Evolutionary conservation across 2,888 invertebrate genomes (phyloP).

Genomic region (Anticlea derivata): DNA sequence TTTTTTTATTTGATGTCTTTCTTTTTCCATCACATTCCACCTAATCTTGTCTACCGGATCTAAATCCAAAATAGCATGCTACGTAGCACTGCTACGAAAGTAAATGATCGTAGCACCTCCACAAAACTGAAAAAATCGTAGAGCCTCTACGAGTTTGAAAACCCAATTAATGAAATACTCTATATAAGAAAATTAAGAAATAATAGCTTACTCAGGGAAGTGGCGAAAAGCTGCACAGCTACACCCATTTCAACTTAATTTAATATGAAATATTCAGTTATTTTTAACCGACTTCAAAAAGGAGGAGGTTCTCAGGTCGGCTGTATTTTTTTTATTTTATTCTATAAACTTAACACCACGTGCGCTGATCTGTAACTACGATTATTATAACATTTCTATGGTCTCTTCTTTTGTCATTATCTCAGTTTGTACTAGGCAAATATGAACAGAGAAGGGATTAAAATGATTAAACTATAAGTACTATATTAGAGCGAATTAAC

Average conservation of each 20-base stretch:
- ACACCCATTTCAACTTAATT: conserved; percentile 23
- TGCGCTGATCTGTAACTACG: conserved; percentile 9
- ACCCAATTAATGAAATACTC: too few species aligned
- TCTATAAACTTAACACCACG: conserved; percentile 6
- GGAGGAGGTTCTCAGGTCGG: too few species aligned
- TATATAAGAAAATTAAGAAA: not conserved
- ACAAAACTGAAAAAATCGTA: too few species aligned
- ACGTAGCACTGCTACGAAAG: too few species aligned
- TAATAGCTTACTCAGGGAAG: conserved; percentile 14
- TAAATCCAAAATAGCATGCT: too few species aligned
- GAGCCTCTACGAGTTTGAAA: too few species aligned
- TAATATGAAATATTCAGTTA: too few species aligned
- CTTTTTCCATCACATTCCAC: too few species aligned
- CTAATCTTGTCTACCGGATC: too few species aligned
- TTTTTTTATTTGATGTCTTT: too few species aligned
- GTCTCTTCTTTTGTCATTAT: conserved; percentile 19
- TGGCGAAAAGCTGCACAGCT: conserved; percentile 19
- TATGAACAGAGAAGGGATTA: conserved; percentile 29
- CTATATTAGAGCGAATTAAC: conserved; percentile 12
- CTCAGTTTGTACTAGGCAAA: conserved; percentile 30
- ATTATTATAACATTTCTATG: conserved; percentile 4
- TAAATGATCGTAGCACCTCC: too few species aligned
- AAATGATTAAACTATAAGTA: conserved; percentile 7
- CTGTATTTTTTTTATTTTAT: not conserved
- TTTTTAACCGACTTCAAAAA: too few species aligned